Conservation (phyloP, 1,140 invertebrate species). For the Drosophila asahinai region DNA sequence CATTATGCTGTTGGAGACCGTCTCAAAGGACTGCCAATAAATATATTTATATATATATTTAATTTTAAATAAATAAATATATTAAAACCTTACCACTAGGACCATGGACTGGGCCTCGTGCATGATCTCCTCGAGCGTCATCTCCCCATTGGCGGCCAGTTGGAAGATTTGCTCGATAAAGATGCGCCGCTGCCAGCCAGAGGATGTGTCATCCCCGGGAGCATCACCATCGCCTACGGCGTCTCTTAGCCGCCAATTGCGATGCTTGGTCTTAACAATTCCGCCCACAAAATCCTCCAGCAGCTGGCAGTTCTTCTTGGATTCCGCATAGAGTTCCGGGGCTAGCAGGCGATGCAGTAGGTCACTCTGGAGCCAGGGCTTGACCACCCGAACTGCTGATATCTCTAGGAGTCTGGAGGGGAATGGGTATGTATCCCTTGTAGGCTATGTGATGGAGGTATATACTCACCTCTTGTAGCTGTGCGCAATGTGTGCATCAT, state of each 20-base stretch:
- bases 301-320: slow-evolving; percentile 58
- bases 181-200: slow-evolving; percentile 72
- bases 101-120: slow-evolving; percentile 82
- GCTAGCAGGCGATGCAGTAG: slow-evolving; percentile 66
- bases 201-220: slow-evolving; percentile 12
- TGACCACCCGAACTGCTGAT: slow-evolving; percentile 73
- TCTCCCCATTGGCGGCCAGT: slow-evolving; percentile 73
- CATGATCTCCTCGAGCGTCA: slow-evolving; percentile 76
- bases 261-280: slow-evolving; percentile 72
- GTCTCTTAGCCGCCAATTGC: slow-evolving; percentile 67
- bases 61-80: not conserved
- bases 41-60: too few relatives aligned
- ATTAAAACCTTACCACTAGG: slow-evolving; percentile 62
- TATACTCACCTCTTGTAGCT: slow-evolving; percentile 74
- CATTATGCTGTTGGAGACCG: slow-evolving; percentile 80
- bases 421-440: too few relatives aligned
- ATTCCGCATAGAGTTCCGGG: slow-evolving; percentile 60
- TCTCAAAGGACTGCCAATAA: slow-evolving; percentile 71
- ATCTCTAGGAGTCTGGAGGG: slow-evolving; percentile 68
- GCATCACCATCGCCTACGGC: not conserved
- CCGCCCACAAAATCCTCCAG: slow-evolving; percentile 73
- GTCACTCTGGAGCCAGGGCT: slow-evolving; percentile 80
- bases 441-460: not conserved
- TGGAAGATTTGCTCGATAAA: slow-evolving; percentile 83
- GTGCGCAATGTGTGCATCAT: slow-evolving; percentile 72